Conservation (phyloP, 2,797 vertebrate genomes). For the Eupleurogrammus muticus region DNA sequence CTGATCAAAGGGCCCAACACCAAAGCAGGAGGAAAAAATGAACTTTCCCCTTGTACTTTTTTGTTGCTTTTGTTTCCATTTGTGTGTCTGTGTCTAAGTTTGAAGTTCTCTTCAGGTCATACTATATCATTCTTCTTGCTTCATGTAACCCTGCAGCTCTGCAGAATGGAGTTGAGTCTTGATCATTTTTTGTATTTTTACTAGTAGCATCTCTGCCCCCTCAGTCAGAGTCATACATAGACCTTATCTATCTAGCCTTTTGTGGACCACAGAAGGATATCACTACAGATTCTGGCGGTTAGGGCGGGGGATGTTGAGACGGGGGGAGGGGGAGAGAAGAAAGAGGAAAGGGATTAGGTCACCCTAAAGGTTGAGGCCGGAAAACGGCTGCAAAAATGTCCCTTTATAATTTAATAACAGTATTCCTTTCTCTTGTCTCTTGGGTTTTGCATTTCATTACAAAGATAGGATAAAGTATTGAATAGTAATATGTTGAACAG, state of each 20-base stretch:
- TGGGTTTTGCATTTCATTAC: conserved; percentile 67
- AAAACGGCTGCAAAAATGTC: conserved; percentile 33
- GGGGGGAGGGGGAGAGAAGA: conserved; percentile 2
- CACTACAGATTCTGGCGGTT: conserved; percentile 12
- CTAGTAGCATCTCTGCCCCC: conserved; percentile 54
- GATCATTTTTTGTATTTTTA: conserved; percentile 61
- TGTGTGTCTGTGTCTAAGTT: conserved; percentile 29
- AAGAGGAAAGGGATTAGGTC: conserved; percentile 49
- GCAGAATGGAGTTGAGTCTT: conserved; percentile 51
- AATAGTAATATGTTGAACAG: conserved; percentile 53
- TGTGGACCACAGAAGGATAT: conserved; percentile 37
- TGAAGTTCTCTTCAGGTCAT: conserved; percentile 45
- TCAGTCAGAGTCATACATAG: conserved; percentile 59
- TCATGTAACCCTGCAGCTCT: conserved; percentile 52
- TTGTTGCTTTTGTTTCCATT: conserved; percentile 43
- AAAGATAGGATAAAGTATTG: conserved; percentile 59
- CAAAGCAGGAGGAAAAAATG: conserved; percentile 37
- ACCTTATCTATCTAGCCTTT: conserved; percentile 64
- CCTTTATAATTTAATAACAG: conserved; percentile 64
- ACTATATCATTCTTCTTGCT: conserved; percentile 38
- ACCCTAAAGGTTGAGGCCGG: conserved; percentile 46
- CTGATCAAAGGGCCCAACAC: conserved; percentile 58
- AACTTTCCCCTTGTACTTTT: conserved; percentile 36
- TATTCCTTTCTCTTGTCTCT: conserved; percentile 58
- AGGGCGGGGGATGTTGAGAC: not conserved